Base-by-base conservation (phyloP, 1,140 invertebrate genomes). In the Anagrus nilaparvatae region DNA sequence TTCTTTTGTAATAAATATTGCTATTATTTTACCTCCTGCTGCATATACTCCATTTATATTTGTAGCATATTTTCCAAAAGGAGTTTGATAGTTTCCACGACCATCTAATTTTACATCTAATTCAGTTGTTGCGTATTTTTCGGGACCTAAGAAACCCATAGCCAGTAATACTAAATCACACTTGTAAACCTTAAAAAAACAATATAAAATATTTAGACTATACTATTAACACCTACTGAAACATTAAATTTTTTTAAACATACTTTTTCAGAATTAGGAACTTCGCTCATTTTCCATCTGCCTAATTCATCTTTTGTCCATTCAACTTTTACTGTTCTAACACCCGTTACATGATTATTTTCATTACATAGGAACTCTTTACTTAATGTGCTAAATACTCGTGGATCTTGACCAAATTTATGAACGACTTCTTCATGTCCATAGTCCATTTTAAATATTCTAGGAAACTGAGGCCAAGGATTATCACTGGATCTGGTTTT, bases 61-160 rank as follows among this genome's bases (percentile, higher is more conserved):
- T 2, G 94, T 97, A 51, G 63, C 69, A 69, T 88, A 96, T 61
- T 83, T 78, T 29, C 80, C 80, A 40, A 66, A 67, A 3, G 77
- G 73, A 1, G 94, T 96, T 53, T 87, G 76, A 50, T 97, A 84
- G 68, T 99, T 99, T 48, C 91, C 90, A 49, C 95, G 77, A 2
- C 83, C 79, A 69, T 99, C 95, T 50, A 90, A 69, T 36, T 84
- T 78, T 14, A 95, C 64, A 40, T 82, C 79, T 12, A 99, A 67
- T 60, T 98, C 84, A 51, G 77, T 75, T 16, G 88, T 79, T 43
- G 98, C 81, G 43, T 84, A 81, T 55, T 86, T 80, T 67, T 99
- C 96, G 4, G 95, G 96, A 4, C 96, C 95, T 21, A 98, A 70
- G 73, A 99, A 99, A 54, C 96, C 96, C 95, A 99, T 97, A 12